phyloP scores from a whole-genome alignment of 2,113 vertebrate genomes.

The Pogona vitticeps region DNA sequence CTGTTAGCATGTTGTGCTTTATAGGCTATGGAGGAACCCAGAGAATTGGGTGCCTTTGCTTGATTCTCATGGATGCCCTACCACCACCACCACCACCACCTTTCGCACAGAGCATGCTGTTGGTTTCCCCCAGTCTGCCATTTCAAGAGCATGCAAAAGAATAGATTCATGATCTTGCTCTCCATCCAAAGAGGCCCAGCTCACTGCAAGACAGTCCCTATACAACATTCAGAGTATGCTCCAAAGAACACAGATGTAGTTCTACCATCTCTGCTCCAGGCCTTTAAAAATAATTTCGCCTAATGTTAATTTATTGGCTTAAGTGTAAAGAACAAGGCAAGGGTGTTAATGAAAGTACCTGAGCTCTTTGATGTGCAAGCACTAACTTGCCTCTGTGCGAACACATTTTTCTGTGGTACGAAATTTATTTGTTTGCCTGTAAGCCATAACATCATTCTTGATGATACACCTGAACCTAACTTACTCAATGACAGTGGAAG shows the following conservation, averaged over 20 bases:
- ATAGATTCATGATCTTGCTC: not conserved
- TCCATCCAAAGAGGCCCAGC: not conserved
- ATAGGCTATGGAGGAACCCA: not conserved
- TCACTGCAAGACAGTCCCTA: not conserved
- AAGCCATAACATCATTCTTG: slow-evolving; percentile 37
- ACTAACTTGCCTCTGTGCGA: slow-evolving; percentile 57
- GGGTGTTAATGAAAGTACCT: slow-evolving; percentile 59
- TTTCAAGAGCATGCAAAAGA: not conserved
- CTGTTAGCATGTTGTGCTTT: not conserved
- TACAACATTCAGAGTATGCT: not conserved
- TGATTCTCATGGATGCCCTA: not conserved
- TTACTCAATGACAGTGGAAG: slow-evolving; percentile 48
- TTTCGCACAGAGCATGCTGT: not conserved
- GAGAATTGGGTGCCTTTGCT: not conserved
- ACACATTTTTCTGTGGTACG: not conserved
- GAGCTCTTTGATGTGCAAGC: slow-evolving; percentile 65
- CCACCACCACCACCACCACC: not conserved
- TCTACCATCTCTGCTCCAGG: slow-evolving; percentile 21
- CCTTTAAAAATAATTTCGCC: not conserved
- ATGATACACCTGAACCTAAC: slow-evolving; percentile 32
- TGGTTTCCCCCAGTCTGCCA: not conserved
- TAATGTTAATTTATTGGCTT: slow-evolving; percentile 40
- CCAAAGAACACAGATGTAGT: not conserved
- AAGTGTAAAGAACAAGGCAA: slow-evolving; percentile 45
- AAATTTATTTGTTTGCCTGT: slow-evolving; percentile 4